Evolutionary conservation across 2,113 vertebrate genomes (phyloP), one percentile per base, ranked within the genome.

Genomic region (Brachypteracias leptosomus): DNA sequence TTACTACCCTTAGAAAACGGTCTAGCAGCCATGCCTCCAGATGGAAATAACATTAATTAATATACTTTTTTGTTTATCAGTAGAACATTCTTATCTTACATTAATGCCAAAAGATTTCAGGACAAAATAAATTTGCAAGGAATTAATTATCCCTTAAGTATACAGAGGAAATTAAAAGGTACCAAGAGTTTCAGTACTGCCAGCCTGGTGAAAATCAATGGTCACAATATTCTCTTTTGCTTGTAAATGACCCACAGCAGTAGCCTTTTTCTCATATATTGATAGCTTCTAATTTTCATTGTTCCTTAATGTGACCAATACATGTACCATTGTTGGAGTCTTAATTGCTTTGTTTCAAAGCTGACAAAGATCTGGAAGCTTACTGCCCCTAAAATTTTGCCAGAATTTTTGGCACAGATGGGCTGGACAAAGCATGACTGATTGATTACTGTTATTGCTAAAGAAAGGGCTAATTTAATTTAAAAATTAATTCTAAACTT

Each of bases 21-120:
- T 49, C 72, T 82, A 88, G n/a, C 36, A 94, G 71, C 42, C 54
- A 62, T 63, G 16, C 40, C 46, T 94, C 75, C 85, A 92, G 74
- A 88, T 79, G 58, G 67, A 18, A 96, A 75, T 36, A 83, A 82
- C 46, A 85, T 47, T 79, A 93, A 88, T 92, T 80, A 89, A 79
- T 66, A 90, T 8, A 42, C 16, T 22, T 91, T 40, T 68, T 47
- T 74, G 46, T 80, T 92, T 85, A 74, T 92, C 81, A 88, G 44
- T 57, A 77, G 22, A 95, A 84, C 24, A 70, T 92, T 59, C 35
- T 82, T 68, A 63, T 46, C 42, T 42, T 42, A 42, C 42, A 65
- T 58, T 73, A 90, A 91, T 76, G 44, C 42, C 91, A 95, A 61
- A 89, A 91, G 29, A 85, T 71, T 79, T 84, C 78, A 97, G 47